Evolutionary conservation across 1,140 invertebrate species (phyloP).

Genomic region (Drosophila chauvacae): DNA sequence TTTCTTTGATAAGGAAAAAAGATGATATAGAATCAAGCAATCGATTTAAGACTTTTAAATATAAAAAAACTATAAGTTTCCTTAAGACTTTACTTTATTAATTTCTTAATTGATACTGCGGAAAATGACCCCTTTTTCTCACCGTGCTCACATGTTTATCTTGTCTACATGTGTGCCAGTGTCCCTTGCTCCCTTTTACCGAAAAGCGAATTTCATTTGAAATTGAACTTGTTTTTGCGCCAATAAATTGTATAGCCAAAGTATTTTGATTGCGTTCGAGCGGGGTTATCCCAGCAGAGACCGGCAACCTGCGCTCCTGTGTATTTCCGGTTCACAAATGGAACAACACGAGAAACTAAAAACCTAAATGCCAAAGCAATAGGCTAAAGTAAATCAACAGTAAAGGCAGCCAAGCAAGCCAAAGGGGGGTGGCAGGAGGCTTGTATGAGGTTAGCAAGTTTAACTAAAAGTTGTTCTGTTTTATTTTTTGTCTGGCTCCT

Average conservation of each 20-base stretch:
- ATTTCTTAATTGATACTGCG: neutral
- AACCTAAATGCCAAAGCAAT: slow-evolving; percentile 79
- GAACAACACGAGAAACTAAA: slow-evolving; percentile 68
- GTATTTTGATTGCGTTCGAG: slow-evolving; percentile 76
- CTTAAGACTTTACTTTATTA: too few species aligned
- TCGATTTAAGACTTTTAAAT: too few species aligned
- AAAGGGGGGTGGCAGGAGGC: neutral
- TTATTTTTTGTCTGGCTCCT: slow-evolving; percentile 32
- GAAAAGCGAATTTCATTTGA: slow-evolving; percentile 77
- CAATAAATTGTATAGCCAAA: slow-evolving; percentile 82
- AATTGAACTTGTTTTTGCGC: slow-evolving; percentile 82
- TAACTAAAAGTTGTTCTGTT: slow-evolving; percentile 69
- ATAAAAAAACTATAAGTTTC: neutral
- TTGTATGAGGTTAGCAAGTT: slow-evolving; percentile 54
- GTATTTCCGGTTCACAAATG: slow-evolving; percentile 77
- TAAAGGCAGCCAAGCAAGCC: slow-evolving; percentile 60
- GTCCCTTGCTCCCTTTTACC: slow-evolving; percentile 43
- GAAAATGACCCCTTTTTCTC: neutral
- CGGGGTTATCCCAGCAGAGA: slow-evolving; percentile 32
- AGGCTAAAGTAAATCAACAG: slow-evolving; percentile 81
- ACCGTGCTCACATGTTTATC: slow-evolving; percentile 43
- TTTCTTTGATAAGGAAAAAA: neutral
- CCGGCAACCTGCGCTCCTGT: slow-evolving; percentile 57
- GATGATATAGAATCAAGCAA: accelerated
- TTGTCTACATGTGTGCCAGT: slow-evolving; percentile 35